Evolutionary conservation across 2,113 vertebrate genomes (phyloP).

Genomic region (Origma solitaria): DNA sequence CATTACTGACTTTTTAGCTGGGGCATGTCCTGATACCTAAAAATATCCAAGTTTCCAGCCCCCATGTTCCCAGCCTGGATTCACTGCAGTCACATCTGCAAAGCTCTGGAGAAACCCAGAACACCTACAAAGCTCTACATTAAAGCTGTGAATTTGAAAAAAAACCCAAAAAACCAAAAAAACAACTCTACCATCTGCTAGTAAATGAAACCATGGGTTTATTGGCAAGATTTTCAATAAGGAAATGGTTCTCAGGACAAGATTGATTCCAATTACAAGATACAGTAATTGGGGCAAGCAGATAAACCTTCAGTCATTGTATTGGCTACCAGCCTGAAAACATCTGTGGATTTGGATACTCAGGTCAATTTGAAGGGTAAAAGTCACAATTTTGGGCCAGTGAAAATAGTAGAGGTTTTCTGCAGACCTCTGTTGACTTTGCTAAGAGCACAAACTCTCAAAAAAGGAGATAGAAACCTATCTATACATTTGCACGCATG

Average conservation of each 20-base stretch:
- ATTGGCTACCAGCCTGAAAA: neutral
- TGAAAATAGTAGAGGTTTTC: neutral
- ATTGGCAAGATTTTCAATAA: neutral
- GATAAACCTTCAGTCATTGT: neutral
- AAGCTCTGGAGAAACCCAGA: neutral
- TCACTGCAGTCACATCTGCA: neutral
- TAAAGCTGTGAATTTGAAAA: neutral
- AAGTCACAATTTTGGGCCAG: neutral
- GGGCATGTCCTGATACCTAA: neutral
- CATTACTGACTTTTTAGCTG: neutral
- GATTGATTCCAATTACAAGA: neutral
- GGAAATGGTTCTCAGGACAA: neutral
- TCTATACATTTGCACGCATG: neutral
- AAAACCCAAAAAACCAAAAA: neutral
- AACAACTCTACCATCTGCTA: neutral
- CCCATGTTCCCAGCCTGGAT: neutral
- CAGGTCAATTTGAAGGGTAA: neutral
- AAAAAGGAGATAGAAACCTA: neutral
- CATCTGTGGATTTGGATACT: neutral
- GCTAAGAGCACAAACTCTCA: neutral
- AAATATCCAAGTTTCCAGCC: neutral
- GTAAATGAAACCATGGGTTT: neutral
- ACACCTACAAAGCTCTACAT: neutral
- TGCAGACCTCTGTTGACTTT: neutral
- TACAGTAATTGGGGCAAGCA: neutral